A percentile compares a stretch with the other conserved stretches of the same genome.
Evolutionary conservation across 2,888 invertebrate species (phyloP).

Genomic region (Macropis europaea): DNA sequence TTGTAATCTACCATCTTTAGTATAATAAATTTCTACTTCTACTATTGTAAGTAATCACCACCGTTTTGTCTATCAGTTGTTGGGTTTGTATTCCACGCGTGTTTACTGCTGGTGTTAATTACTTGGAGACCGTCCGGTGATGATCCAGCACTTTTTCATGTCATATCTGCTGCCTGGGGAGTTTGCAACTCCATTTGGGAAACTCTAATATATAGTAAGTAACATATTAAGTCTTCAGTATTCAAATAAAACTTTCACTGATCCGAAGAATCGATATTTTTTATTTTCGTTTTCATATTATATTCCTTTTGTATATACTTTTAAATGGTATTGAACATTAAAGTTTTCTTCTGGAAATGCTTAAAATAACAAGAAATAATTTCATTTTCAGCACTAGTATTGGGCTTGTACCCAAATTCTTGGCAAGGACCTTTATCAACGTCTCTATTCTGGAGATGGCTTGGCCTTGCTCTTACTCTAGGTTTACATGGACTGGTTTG

Average conservation of each 20-base stretch:
- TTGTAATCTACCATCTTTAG: background rate
- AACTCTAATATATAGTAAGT: slow-evolving; percentile 81
- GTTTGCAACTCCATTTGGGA: slow-evolving; percentile 94
- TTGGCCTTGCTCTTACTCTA: slow-evolving; percentile 82
- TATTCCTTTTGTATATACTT: too few relatives aligned
- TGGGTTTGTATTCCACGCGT: slow-evolving; percentile 90
- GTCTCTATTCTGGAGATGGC: slow-evolving; percentile 81
- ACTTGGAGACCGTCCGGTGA: slow-evolving; percentile 91
- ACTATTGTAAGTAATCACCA: background rate
- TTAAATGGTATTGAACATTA: too few relatives aligned
- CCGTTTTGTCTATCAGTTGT: slow-evolving; percentile 82
- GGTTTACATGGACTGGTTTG: slow-evolving; percentile 83
- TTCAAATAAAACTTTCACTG: too few relatives aligned
- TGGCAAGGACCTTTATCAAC: slow-evolving; percentile 80
- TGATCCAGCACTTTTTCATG: slow-evolving; percentile 90
- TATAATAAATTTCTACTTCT: background rate
- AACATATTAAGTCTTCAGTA: background rate
- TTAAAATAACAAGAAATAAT: background rate
- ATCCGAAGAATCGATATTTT: too few relatives aligned
- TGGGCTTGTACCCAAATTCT: slow-evolving; percentile 76
- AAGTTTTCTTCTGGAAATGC: background rate
- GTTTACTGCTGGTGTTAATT: slow-evolving; percentile 87
- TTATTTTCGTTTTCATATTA: too few relatives aligned
- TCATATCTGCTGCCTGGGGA: slow-evolving; percentile 92
- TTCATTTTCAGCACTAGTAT: slow-evolving; percentile 71